Evolutionary conservation across 2,888 invertebrate species (phyloP).

Genomic region (Xestia sexstrigata): DNA sequence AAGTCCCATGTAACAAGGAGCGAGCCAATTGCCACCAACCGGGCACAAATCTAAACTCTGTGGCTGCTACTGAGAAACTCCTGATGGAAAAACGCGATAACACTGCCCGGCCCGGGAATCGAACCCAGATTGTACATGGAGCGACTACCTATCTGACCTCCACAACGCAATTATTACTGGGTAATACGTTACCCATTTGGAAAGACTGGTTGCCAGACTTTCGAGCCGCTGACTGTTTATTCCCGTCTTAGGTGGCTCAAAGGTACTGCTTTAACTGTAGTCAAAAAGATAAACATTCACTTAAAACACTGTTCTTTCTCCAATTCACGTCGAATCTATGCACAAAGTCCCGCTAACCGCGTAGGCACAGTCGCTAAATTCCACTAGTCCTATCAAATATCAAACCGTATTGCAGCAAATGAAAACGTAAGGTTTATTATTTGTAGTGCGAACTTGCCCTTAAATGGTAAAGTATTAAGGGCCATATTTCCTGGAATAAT

Average conservation of each 20-base stretch:
- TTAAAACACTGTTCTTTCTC: constrained; percentile 16
- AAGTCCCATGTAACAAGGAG: too few relatives aligned
- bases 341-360: constrained; percentile 25
- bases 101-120: too few relatives aligned
- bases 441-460: constrained; percentile 41
- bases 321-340: not conserved
- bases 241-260: not conserved
- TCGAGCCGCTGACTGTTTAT: not conserved
- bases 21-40: too few relatives aligned
- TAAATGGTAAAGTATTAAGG: constrained; percentile 57
- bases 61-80: too few relatives aligned
- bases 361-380: constrained; percentile 38
- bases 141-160: too few relatives aligned
- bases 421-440: constrained; percentile 60
- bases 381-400: constrained; percentile 38
- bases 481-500: constrained; percentile 44
- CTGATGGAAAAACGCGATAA: too few relatives aligned
- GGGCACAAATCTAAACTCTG: too few relatives aligned
- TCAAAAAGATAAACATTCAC: not conserved
- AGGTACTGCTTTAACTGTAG: not conserved
- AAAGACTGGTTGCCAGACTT: not conserved
- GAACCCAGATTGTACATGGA: too few relatives aligned
- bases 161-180: too few relatives aligned
- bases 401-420: constrained; percentile 44
- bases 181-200: too few relatives aligned